Evolutionary conservation across 2,113 vertebrate species (phyloP).

Genomic region (Andinoacara biseriatus): DNA sequence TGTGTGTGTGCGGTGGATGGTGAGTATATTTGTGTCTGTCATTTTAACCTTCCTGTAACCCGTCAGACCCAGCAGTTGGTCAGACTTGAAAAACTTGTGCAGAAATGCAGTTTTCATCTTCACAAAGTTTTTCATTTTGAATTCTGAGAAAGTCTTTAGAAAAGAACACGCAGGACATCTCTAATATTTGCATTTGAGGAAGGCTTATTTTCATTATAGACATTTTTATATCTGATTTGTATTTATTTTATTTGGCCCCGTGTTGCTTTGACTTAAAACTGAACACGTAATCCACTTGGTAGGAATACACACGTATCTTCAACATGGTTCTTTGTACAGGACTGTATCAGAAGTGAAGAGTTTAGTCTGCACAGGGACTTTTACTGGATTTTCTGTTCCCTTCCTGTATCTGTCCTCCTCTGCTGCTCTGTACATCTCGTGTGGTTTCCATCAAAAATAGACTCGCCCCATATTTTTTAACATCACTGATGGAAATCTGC

Average conservation of each 20-base stretch:
- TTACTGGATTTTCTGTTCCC: neutral
- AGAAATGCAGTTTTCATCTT: neutral
- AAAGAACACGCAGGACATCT: neutral
- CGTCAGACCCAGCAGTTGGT: conserved; percentile 13
- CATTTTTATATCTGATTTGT: neutral
- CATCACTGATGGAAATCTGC: neutral
- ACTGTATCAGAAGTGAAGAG: neutral
- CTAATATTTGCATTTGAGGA: neutral
- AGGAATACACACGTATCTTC: no score
- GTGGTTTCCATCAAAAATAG: neutral
- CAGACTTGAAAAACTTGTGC: neutral
- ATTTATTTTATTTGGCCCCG: neutral
- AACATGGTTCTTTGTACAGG: no score
- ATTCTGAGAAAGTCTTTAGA: neutral
- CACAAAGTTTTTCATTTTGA: neutral
- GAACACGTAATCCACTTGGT: neutral
- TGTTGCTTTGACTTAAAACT: no score
- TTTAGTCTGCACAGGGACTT: neutral
- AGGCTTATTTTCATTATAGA: neutral
- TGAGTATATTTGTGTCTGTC: conserved; percentile 23
- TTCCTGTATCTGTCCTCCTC: neutral
- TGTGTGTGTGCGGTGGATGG: conserved; percentile 24
- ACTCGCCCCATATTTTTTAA: neutral
- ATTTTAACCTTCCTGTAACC: conserved; percentile 33
- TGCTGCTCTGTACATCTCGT: neutral